These are phyloP conservation scores for Andrena dorsata DNA, from an alignment of 2,888 invertebrate species.

Conservation along the genomic window DNA sequence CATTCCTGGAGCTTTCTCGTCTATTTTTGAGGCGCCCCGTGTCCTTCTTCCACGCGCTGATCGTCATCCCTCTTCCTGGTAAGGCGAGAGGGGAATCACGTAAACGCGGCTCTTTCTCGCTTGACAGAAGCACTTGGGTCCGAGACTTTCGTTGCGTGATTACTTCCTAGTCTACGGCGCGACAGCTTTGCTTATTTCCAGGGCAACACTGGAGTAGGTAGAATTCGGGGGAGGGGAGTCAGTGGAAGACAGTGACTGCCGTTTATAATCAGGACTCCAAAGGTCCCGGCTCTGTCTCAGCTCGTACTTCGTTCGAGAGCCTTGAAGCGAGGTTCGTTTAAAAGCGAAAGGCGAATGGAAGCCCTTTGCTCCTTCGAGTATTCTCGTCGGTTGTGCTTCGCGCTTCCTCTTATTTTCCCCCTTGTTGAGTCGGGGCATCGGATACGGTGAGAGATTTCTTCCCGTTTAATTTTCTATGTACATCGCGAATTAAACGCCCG, in stretches of 20 bases:
- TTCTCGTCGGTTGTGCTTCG: too few species aligned
- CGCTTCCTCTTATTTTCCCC: too few species aligned
- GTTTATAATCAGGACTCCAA: background rate
- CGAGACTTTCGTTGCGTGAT: too few species aligned
- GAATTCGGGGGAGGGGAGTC: background rate
- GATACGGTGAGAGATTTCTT: too few species aligned
- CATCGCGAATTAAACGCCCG: background rate
- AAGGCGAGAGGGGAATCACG: constrained; percentile 10
- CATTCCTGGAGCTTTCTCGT: constrained; percentile 29
- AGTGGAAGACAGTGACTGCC: background rate
- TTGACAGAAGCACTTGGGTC: too few species aligned
- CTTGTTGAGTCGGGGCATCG: too few species aligned
- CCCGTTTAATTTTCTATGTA: too few species aligned
- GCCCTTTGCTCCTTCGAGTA: too few species aligned
- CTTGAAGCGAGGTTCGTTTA: background rate
- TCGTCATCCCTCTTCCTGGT: background rate
- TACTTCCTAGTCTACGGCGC: background rate
- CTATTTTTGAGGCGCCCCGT: constrained; percentile 33
- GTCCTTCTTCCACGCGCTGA: background rate
- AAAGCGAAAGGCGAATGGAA: background rate
- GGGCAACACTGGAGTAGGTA: background rate
- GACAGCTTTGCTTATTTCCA: background rate
- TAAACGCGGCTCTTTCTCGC: constrained; percentile 4
- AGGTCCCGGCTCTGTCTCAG: background rate
- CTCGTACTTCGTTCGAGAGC: background rate